Evolutionary conservation across 2,888 invertebrate genomes (phyloP).

Genomic region (Troilus luridus): DNA sequence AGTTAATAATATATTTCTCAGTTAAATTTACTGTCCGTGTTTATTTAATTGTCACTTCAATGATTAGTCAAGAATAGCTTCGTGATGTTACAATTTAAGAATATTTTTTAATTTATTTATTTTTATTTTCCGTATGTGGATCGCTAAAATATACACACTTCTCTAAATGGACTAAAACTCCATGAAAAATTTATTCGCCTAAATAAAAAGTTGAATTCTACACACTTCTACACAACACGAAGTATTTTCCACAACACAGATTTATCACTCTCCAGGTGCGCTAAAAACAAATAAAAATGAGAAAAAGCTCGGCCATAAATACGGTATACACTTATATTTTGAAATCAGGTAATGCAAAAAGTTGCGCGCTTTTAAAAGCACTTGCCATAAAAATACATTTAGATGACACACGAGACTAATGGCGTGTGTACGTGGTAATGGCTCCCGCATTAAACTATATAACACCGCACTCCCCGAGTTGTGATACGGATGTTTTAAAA

Average conservation of each 20-base stretch:
- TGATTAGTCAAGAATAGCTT: too few relatives aligned
- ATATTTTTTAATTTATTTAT: too few relatives aligned
- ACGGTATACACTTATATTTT: slow-evolving; percentile 13
- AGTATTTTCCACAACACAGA: background rate
- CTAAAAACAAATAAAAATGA: background rate
- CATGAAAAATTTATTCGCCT: background rate
- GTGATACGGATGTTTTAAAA: background rate
- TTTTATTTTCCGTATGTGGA: too few relatives aligned
- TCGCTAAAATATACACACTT: background rate
- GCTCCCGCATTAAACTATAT: slow-evolving; percentile 31
- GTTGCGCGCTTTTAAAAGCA: slow-evolving; percentile 35
- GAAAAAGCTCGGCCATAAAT: background rate
- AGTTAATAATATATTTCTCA: too few relatives aligned
- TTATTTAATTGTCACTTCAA: too few relatives aligned
- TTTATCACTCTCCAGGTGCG: background rate
- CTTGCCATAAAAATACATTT: slow-evolving; percentile 18
- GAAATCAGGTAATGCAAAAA: slow-evolving; percentile 21
- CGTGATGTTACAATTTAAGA: too few relatives aligned
- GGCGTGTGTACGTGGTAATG: background rate
- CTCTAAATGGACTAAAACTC: background rate
- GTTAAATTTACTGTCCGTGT: too few relatives aligned
- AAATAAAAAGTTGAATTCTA: background rate
- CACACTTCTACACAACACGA: background rate
- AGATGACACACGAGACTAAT: slow-evolving; percentile 33
- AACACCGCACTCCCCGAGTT: background rate